phyloP scores from a whole-genome alignment of 2,797 vertebrate species.

The Knipowitschia caucasica region DNA sequence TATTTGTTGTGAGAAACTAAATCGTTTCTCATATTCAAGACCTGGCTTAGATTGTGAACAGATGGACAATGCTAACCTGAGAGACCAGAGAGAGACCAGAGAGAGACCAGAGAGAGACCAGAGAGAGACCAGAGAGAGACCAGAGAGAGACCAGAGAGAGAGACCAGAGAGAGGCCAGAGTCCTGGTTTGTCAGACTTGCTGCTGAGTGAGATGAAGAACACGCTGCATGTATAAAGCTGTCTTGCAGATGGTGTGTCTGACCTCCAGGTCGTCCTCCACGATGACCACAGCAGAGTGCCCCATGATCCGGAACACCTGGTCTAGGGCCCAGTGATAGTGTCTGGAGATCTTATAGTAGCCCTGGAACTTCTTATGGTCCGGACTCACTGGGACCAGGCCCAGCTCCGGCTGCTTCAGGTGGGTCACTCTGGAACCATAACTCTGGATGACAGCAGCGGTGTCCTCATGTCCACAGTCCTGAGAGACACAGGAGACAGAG shows the following conservation, averaged over 20 bases:
- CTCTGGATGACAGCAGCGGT: slow-evolving; percentile 83
- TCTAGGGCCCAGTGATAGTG: slow-evolving; percentile 92
- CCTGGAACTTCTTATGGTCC: slow-evolving; percentile 90
- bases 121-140: too few species aligned
- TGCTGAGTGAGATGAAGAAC: too few species aligned
- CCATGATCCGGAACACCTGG: slow-evolving; percentile 81
- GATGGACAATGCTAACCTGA: too few species aligned
- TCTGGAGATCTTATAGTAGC: slow-evolving; percentile 91
- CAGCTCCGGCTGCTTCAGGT: slow-evolving; percentile 86
- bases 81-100: too few species aligned
- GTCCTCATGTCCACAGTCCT: slow-evolving; percentile 90
- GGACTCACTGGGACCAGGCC: slow-evolving; percentile 73
- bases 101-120: too few species aligned
- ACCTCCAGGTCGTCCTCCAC: slow-evolving; percentile 94
- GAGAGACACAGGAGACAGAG: slow-evolving; percentile 34
- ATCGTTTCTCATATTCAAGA: too few species aligned
- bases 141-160: too few species aligned
- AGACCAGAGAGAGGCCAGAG: too few species aligned
- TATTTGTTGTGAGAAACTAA: too few species aligned
- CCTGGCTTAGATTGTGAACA: too few species aligned
- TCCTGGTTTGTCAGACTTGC: too few species aligned
- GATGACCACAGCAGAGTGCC: slow-evolving; percentile 83
- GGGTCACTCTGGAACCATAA: slow-evolving; percentile 80
- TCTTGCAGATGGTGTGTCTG: slow-evolving; percentile 7
- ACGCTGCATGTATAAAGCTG: too few species aligned